phyloP scores from a whole-genome alignment of 1,140 invertebrate species.

The Zaprionus ghesquierei region DNA sequence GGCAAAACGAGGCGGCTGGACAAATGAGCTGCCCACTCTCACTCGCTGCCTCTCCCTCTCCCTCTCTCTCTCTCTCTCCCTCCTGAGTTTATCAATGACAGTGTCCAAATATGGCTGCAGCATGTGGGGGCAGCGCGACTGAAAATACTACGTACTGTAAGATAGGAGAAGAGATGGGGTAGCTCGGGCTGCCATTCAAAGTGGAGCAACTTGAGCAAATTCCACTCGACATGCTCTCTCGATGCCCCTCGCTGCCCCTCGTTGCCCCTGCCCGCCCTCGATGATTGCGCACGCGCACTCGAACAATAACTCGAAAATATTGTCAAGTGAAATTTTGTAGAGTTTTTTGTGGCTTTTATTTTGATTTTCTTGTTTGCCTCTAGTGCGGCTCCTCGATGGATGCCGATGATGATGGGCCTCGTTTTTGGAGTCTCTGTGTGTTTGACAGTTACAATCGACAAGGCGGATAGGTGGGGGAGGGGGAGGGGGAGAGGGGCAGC shows the following conservation, averaged over 20 bases:
- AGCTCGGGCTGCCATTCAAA: conserved; percentile 35
- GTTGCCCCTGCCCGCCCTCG: neutral
- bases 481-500: conserved; percentile 7
- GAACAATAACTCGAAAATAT: conserved; percentile 54
- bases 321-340: conserved; percentile 73
- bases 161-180: too few relatives aligned
- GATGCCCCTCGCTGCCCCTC: neutral
- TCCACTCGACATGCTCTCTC: conserved; percentile 62
- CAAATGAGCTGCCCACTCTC: conserved; percentile 42
- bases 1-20: conserved; percentile 15
- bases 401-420: conserved; percentile 19
- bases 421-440: conserved; percentile 23
- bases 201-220: conserved; percentile 69
- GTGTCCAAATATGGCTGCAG: conserved; percentile 23
- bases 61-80: neutral
- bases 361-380: conserved; percentile 28
- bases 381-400: neutral
- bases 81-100: conserved; percentile 48
- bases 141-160: neutral
- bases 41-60: neutral
- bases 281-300: conserved; percentile 60
- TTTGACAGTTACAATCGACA: conserved; percentile 74
- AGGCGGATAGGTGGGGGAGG: conserved; percentile 20
- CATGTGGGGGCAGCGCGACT: conserved; percentile 24
- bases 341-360: conserved; percentile 27